Evolutionary conservation across 1,140 invertebrate genomes (phyloP).

Genomic region (Gonioctena quinquepunctata): DNA sequence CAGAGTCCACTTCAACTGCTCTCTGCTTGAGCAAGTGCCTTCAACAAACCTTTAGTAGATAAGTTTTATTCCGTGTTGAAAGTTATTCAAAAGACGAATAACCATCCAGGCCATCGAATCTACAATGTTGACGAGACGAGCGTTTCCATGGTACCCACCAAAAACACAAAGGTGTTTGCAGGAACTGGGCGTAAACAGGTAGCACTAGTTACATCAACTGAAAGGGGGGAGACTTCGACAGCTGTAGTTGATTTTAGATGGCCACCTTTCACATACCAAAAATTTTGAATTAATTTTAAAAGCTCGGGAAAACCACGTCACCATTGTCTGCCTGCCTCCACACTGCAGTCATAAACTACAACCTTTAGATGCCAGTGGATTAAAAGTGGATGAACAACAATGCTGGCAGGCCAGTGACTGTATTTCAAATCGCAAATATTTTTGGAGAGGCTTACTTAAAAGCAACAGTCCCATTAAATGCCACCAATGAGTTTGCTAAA

Average conservation of each 20-base stretch:
- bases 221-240: constrained; percentile 8
- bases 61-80: neutral
- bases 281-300: too few species aligned
- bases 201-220: neutral
- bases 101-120: neutral
- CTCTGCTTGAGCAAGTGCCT: neutral
- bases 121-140: neutral
- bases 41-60: neutral
- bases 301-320: too few species aligned
- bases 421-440: too few species aligned
- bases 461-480: too few species aligned
- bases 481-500: too few species aligned
- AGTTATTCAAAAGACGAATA: neutral
- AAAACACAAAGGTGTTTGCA: neutral
- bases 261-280: too few species aligned
- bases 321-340: too few species aligned
- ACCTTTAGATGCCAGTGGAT: too few species aligned
- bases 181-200: neutral
- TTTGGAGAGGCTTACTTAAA: too few species aligned
- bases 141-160: neutral
- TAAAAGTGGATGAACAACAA: neutral
- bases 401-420: too few species aligned
- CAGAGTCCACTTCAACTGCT: neutral
- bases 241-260: too few species aligned
- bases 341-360: too few species aligned